Evolutionary conservation across 2,888 invertebrate species (phyloP), one percentile per base, ranked within the genome.

Genomic region (Xestia xanthographa): DNA sequence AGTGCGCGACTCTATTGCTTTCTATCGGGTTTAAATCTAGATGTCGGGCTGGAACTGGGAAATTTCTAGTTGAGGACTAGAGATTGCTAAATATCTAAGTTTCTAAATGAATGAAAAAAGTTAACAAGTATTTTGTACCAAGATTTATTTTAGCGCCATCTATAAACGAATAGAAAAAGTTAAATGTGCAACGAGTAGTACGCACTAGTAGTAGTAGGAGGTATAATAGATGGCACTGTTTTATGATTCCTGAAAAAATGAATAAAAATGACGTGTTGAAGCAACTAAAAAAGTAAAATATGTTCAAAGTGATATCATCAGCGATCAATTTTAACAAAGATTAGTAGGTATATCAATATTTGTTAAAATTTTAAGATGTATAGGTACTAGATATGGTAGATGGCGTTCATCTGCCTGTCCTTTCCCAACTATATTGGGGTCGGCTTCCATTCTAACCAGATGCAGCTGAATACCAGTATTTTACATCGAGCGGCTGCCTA

Each of bases 141-240:
- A 5, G 14, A 26, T 34, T 34, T n/a, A 0, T 20, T 14, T 9
- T 6, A 66, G 38, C 48, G 66, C 34, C 66, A 72, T 72, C 79
- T 79, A 5, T 60, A 2, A 12, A 3, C 11, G 0, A 62, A 12
- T 29, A 5, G 5, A 1, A 38, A 45, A 53, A 66, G n/a, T 58
- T n/a, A 6, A 5, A 26, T 14, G 22, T 0, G 1, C 8, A 17
- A 1, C 12, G 1, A 26, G 14, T 50, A 14, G 2, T 56, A 9
- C 5, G n/a, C 1, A 1, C 0, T 20, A n/a, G n/a, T n/a, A n/a
- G n/a, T n/a, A n/a, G n/a, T n/a, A n/a, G n/a, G n/a, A n/a, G 14
- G 60, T 2, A 22, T 9, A 17, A 62, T 14, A 77, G 67, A 62
- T 62, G 41, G 12, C 72, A 62, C 17, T 45, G 9, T 50, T 71